Percentiles rank a stretch among this genome's conserved stretches.
Evolutionary conservation across 2,888 invertebrate species (phyloP).

Genomic region (Epistrophe grossulariae): DNA sequence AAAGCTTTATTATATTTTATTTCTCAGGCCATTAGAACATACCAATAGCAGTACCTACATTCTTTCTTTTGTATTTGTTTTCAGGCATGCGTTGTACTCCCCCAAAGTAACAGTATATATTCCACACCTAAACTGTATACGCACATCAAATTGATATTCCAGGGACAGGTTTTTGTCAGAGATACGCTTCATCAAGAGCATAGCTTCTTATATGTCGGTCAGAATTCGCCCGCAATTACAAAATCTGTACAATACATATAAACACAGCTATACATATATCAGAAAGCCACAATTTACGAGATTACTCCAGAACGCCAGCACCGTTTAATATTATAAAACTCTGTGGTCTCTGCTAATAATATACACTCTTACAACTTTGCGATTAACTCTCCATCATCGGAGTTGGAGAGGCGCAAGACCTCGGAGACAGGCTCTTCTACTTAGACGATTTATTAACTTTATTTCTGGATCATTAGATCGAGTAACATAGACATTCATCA

Average conservation of each 20-base stretch:
- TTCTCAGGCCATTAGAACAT: too few species aligned
- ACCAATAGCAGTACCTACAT: too few species aligned
- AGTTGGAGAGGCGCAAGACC: conserved; percentile 24
- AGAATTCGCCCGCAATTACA: conserved; percentile 58
- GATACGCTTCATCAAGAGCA: conserved; percentile 4
- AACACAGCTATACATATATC: background rate
- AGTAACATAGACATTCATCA: conserved; percentile 83
- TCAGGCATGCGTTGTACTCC: too few species aligned
- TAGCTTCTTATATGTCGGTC: conserved; percentile 52
- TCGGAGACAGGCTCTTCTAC: conserved; percentile 77
- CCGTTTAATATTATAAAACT: conserved; percentile 70
- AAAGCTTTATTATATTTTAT: too few species aligned
- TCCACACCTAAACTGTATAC: conserved; percentile 20
- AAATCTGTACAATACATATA: too few species aligned
- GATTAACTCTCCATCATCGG: conserved; percentile 73
- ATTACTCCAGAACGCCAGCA: conserved; percentile 64
- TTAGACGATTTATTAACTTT: conserved; percentile 83
- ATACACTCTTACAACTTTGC: conserved; percentile 72
- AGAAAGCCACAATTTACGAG: conserved; percentile 56
- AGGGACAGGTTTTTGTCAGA: conserved; percentile 18
- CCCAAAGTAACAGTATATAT: background rate
- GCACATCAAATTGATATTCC: conserved; percentile 37
- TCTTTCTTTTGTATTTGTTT: too few species aligned
- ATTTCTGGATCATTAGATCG: conserved; percentile 83
- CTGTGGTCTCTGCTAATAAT: conserved; percentile 68